Evolutionary conservation across 2,888 invertebrate species (phyloP).

Genomic region (Limnephilus auricula): DNA sequence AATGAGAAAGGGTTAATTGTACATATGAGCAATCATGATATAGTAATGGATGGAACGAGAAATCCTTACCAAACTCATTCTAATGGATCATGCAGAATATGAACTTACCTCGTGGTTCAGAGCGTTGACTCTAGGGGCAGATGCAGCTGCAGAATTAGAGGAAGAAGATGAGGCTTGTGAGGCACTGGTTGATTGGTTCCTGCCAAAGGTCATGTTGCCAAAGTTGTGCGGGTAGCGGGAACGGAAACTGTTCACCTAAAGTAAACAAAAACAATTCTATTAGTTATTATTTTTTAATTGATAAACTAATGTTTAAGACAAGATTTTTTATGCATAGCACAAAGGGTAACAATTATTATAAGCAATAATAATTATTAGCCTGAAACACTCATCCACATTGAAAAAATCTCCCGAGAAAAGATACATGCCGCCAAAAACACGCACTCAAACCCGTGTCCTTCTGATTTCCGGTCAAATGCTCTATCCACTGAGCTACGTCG

Average conservation of each 20-base stretch:
- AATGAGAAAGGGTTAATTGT: neutral
- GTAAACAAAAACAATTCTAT: neutral
- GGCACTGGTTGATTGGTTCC: neutral
- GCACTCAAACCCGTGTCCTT: too few species aligned
- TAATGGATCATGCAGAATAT: neutral
- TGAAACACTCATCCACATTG: too few species aligned
- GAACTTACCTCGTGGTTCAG: slow-evolving; percentile 22
- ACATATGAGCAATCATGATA: neutral
- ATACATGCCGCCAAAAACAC: too few species aligned
- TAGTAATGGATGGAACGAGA: neutral
- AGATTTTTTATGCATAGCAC: too few species aligned
- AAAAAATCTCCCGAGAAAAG: too few species aligned
- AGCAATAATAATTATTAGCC: too few species aligned
- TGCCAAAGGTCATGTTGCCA: neutral
- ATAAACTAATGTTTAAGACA: too few species aligned
- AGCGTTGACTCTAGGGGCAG: neutral
- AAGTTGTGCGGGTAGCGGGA: slow-evolving; percentile 19
- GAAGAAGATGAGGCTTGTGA: neutral
- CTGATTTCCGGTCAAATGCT: too few species aligned
- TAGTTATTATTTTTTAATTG: too few species aligned
- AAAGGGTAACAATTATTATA: too few species aligned
- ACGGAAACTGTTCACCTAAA: slow-evolving; percentile 12
- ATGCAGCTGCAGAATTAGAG: neutral
- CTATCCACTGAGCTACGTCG: too few species aligned
- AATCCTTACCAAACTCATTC: neutral